Evolutionary conservation across 2,113 vertebrate genomes (phyloP).

Genomic region (Corydoras maculifer): DNA sequence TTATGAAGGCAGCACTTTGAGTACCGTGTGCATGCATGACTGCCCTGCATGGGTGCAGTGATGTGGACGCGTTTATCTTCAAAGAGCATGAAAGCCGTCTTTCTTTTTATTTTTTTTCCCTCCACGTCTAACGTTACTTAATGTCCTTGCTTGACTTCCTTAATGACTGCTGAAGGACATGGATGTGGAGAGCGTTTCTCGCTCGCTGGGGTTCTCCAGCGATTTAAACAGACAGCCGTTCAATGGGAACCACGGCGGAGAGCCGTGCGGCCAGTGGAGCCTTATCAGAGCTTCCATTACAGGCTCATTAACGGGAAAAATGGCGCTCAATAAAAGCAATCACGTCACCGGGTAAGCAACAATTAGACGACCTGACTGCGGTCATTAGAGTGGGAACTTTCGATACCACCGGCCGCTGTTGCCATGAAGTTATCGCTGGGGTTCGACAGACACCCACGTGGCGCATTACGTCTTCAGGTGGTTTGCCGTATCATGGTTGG

Average conservation of each 20-base stretch:
- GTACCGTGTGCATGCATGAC: background rate
- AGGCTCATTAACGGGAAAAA: constrained; percentile 73
- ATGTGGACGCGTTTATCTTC: background rate
- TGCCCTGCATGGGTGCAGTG: background rate
- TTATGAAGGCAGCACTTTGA: background rate
- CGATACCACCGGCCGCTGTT: too few species aligned
- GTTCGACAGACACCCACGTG: too few species aligned
- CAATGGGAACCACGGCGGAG: background rate
- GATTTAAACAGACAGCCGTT: constrained; percentile 25
- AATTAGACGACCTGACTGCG: too few species aligned
- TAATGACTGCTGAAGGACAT: constrained; percentile 19
- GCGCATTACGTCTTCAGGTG: too few species aligned
- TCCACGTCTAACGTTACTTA: background rate
- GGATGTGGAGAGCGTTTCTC: background rate
- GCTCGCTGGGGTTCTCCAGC: background rate
- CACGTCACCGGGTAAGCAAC: constrained; percentile 43
- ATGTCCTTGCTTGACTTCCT: constrained; percentile 11
- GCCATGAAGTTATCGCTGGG: too few species aligned
- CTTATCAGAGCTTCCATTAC: constrained; percentile 66
- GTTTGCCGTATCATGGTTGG: too few species aligned
- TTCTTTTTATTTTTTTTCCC: too few species aligned
- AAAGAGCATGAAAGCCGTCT: background rate
- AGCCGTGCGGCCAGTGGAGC: background rate
- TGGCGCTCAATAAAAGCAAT: constrained; percentile 71
- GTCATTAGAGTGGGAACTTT: too few species aligned